phyloP scores from a whole-genome alignment of 2,888 invertebrate species.

The Cheilosia urbana region DNA sequence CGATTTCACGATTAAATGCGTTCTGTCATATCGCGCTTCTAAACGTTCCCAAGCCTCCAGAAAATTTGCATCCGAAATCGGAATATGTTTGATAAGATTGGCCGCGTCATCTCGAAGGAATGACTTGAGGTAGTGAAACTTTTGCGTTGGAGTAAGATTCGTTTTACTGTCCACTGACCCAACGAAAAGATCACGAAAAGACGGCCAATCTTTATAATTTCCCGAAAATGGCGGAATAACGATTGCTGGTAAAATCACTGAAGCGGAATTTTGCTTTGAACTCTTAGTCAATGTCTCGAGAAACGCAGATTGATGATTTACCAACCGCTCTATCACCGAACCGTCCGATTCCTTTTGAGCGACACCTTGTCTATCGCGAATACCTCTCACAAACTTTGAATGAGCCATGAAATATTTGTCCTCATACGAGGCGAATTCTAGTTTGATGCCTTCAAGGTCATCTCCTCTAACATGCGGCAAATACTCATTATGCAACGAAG shows the following conservation, averaged over 20 bases:
- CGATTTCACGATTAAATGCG: slow-evolving; percentile 11
- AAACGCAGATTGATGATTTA: no score
- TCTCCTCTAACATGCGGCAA: no score
- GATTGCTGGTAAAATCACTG: neutral
- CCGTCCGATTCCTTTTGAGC: no score
- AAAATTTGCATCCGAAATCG: neutral
- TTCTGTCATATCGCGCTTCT: slow-evolving; percentile 7
- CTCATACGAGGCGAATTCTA: no score
- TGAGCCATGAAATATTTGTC: no score
- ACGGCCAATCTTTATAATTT: slow-evolving; percentile 6
- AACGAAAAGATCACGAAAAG: slow-evolving; percentile 4
- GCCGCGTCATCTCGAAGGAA: neutral
- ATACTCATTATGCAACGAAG: no score
- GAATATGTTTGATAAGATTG: neutral
- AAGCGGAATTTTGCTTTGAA: neutral
- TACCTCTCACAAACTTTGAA: no score
- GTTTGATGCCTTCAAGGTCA: no score
- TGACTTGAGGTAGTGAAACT: neutral
- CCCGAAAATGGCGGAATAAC: neutral
- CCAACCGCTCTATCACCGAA: no score
- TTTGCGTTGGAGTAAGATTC: neutral
- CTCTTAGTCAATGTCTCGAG: no score
- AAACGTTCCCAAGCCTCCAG: neutral
- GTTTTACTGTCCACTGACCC: neutral
- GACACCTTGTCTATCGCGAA: no score